Conservation (phyloP, 2,888 invertebrate species). For the Drosophila hawaiiensis region DNA sequence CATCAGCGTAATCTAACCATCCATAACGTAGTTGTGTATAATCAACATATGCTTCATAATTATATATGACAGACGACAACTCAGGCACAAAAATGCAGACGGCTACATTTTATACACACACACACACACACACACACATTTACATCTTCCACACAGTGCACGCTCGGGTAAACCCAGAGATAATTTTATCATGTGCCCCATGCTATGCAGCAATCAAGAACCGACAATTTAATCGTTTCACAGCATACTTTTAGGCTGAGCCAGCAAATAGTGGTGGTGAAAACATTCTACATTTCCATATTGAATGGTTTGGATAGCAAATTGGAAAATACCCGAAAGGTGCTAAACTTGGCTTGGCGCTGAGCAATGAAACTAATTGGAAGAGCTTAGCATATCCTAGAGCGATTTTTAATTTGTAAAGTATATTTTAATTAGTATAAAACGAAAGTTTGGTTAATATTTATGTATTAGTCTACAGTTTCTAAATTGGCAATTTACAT, state of each 20-base stretch:
- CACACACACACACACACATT: not conserved
- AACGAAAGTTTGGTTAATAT: not conserved
- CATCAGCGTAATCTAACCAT: not conserved
- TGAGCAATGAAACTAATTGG: not conserved
- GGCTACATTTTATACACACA: constrained; percentile 1
- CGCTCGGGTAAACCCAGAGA: constrained; percentile 5
- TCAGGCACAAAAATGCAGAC: constrained; percentile 6
- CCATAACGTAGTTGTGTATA: constrained; percentile 1
- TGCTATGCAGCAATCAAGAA: constrained; percentile 8
- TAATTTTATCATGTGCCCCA: constrained; percentile 20
- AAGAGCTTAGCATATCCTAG: not conserved
- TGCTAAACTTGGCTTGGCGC: not conserved
- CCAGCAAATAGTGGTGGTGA: constrained; percentile 9
- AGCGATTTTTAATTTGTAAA: not conserved
- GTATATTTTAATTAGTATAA: not conserved
- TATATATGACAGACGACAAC: constrained; percentile 10
- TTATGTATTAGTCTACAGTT: not conserved
- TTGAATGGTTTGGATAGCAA: not conserved
- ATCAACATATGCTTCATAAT: constrained; percentile 19
- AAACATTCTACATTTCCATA: not conserved
- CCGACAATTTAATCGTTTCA: constrained; percentile 1
- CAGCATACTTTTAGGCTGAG: constrained; percentile 36
- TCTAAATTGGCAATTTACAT: not conserved
- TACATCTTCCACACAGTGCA: not conserved
- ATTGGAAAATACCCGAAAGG: not conserved